Evolutionary conservation across 1,140 invertebrate genomes (phyloP).

Genomic region (Vanessa tameamea): DNA sequence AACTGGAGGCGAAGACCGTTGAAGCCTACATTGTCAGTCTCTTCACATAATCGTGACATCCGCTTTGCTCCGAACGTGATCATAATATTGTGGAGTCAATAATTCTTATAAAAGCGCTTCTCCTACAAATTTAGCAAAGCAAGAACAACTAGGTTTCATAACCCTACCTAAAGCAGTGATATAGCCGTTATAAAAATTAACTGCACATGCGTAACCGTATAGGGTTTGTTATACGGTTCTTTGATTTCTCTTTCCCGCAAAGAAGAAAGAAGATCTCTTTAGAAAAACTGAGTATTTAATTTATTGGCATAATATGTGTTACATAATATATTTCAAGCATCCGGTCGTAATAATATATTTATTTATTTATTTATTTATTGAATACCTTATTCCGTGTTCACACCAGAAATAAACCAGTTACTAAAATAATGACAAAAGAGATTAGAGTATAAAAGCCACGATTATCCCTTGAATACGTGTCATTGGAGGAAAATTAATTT

Average conservation of each 20-base stretch:
- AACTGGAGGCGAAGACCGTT: slow-evolving; percentile 55
- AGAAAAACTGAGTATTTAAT: too few relatives aligned
- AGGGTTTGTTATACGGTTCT: slow-evolving; percentile 12
- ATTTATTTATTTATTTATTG: too few relatives aligned
- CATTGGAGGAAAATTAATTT: too few relatives aligned
- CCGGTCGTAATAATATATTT: too few relatives aligned
- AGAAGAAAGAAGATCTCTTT: not conserved
- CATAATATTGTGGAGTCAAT: slow-evolving; percentile 51
- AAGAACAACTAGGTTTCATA: slow-evolving; percentile 46
- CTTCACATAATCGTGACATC: slow-evolving; percentile 67
- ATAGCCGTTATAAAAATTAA: slow-evolving; percentile 66
- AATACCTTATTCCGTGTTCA: too few relatives aligned
- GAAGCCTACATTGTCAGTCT: slow-evolving; percentile 55
- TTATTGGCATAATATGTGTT: too few relatives aligned
- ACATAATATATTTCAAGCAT: too few relatives aligned
- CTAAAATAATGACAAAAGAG: too few relatives aligned
- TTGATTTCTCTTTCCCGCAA: not conserved
- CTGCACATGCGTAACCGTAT: slow-evolving; percentile 10
- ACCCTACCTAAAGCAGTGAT: slow-evolving; percentile 52
- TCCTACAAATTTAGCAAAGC: slow-evolving; percentile 54
- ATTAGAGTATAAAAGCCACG: too few relatives aligned
- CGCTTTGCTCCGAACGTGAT: slow-evolving; percentile 68
- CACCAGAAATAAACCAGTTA: too few relatives aligned
- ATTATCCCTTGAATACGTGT: too few relatives aligned
- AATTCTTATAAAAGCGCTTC: slow-evolving; percentile 44